A percentile compares a stretch with the other conserved stretches of the same genome.
Conservation (phyloP, 2,113 vertebrate genomes). For the Scomber japonicus region DNA sequence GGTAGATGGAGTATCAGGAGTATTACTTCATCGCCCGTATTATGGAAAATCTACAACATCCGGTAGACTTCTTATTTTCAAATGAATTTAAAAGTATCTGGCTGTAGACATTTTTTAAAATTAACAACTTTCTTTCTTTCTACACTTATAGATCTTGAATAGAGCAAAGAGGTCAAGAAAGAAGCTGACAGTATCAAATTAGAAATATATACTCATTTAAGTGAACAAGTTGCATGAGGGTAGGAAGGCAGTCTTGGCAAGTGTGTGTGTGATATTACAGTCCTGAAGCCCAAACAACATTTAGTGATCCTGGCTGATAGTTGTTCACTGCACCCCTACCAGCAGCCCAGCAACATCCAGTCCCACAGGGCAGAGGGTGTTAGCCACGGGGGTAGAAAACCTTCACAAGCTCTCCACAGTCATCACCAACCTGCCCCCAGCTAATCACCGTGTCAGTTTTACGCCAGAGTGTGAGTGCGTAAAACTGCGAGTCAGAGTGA, state of each 20-base stretch:
- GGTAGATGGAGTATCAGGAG: background rate
- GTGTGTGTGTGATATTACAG: conserved; percentile 11
- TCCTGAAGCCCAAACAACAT: conserved; percentile 23
- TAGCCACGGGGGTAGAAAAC: conserved; percentile 1
- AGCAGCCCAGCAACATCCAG: conserved; percentile 16
- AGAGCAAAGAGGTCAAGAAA: background rate
- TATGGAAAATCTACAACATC: background rate
- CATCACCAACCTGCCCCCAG: conserved; percentile 35
- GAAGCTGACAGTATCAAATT: background rate
- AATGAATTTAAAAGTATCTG: background rate
- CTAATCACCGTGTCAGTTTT: conserved; percentile 50
- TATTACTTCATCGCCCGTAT: background rate
- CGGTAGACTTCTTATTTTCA: too few relatives aligned
- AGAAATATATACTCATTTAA: background rate
- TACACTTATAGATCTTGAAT: background rate
- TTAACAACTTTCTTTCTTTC: background rate
- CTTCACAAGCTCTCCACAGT: conserved; percentile 32
- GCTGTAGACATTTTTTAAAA: background rate
- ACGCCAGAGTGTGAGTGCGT: conserved; percentile 36
- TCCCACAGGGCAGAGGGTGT: background rate
- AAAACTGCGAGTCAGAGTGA: background rate
- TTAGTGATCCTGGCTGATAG: conserved; percentile 22
- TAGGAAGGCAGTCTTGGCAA: conserved; percentile 1
- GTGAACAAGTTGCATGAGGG: background rate
- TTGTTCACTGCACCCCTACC: background rate